Base-by-base conservation (phyloP, 1,140 invertebrate species). In the Drosophila suzukii region DNA sequence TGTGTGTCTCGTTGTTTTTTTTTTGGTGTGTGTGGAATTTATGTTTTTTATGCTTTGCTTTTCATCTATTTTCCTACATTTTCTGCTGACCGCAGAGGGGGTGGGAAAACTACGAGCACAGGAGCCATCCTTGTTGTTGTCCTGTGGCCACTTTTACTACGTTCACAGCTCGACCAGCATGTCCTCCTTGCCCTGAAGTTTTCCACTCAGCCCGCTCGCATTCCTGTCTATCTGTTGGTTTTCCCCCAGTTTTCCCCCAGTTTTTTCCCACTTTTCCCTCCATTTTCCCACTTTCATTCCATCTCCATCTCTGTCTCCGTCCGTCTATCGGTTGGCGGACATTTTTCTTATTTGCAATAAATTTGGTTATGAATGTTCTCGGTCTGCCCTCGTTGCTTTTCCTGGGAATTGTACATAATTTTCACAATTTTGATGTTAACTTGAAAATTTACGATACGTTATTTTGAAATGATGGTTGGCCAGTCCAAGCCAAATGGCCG, bases 321-420 rank as follows among this genome's bases (percentile, higher is more conserved):
- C 57, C 81, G 72, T 75, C 65, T 68, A 57, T 83, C 80, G 80
- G 80, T 66, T 60, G 60, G 72, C 67, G 79, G 71, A 77, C 90
- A 91, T 91, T 91, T 91, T 91, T 91, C 90, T 91, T 91, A 91
- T 91, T 91, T 91, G 90, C 89, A 85, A 91, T 91, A 91, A 91
- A 91, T 91, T 91, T 91, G 89, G 75, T 91, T 91, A 91, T 91
- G 90, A 91, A 91, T 91, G 89, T 91, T 85, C 65, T 66, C 46
- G 41, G 84, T 56, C 61, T 72, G 78, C 68, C 62, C 39, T 56
- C 47, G 77, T 65, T 83, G 56, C 58, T 77, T 53, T 73, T 84
- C 46, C 73, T 61, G 81, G 77, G 76, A 83, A 88, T 83, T 83
- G 78, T 88, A 91, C 77, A 91, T 91, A 88, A 91, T 91, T 91